These are phyloP conservation scores for Sarcophaga bullata DNA, from an alignment of 1,140 invertebrate genomes.

Conservation along the genomic window DNA sequence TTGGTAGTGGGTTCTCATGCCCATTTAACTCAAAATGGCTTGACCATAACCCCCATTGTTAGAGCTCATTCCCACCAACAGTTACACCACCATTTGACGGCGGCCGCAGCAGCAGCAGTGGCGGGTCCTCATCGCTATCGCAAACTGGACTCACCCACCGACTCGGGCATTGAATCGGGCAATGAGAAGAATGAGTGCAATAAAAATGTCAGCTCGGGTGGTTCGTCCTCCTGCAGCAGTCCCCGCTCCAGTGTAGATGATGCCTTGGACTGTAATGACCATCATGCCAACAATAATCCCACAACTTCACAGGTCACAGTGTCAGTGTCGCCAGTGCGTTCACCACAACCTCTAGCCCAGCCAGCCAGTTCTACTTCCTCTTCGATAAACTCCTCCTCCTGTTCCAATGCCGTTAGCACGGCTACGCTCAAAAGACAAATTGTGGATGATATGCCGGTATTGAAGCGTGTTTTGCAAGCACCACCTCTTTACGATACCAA, in stretches of 20 bases:
- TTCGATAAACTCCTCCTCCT: constrained; percentile 21
- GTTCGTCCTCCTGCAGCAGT: constrained; percentile 83
- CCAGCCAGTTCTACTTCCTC: constrained; percentile 37
- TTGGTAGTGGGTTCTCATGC: constrained; percentile 74
- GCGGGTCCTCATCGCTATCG: constrained; percentile 72
- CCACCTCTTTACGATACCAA: constrained; percentile 90
- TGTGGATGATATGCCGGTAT: constrained; percentile 91
- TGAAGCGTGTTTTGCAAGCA: constrained; percentile 90
- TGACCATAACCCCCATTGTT: constrained; percentile 74
- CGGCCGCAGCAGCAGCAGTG: constrained; percentile 61
- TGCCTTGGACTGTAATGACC: constrained; percentile 72
- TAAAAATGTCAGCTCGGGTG: constrained; percentile 75
- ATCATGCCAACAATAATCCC: constrained; percentile 36
- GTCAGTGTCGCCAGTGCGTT: constrained; percentile 58
- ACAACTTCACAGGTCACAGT: constrained; percentile 51
- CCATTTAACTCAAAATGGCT: constrained; percentile 74
- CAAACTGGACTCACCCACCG: constrained; percentile 88
- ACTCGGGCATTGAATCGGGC: constrained; percentile 93
- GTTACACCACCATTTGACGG: constrained; percentile 59
- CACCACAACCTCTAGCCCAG: constrained; percentile 51
- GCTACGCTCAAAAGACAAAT: constrained; percentile 66
- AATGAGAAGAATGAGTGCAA: constrained; percentile 83
- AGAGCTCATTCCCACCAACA: constrained; percentile 65
- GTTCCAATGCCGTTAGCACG: background rate
- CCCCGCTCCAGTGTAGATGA: constrained; percentile 87